Percentiles rank a stretch among this genome's conserved stretches.
Evolutionary conservation across 1,140 invertebrate species (phyloP).

Genomic region (Drosophila eugracilis): DNA sequence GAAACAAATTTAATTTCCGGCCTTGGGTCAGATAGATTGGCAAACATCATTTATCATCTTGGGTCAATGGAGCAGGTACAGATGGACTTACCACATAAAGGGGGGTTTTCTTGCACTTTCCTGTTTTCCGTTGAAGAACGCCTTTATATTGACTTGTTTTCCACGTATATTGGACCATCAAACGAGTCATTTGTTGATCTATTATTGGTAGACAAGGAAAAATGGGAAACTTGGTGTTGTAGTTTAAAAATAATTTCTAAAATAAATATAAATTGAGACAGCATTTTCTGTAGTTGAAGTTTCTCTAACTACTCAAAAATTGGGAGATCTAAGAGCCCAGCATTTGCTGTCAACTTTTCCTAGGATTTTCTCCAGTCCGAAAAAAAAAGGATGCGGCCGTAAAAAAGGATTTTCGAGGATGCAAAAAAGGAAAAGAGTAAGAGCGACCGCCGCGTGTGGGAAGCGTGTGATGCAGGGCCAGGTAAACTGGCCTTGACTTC

Average conservation of each 20-base stretch:
- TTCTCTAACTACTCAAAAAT: no score
- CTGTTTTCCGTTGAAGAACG: not conserved
- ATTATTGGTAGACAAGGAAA: no score
- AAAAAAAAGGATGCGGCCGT: constrained; percentile 8
- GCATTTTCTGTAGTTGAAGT: no score
- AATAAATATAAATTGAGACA: no score
- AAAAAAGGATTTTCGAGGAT: constrained; percentile 17
- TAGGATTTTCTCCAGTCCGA: constrained; percentile 2
- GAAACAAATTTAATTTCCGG: constrained; percentile 47
- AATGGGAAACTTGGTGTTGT: no score
- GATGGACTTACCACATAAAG: constrained; percentile 2
- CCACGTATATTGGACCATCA: constrained; percentile 37
- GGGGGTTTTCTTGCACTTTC: not conserved
- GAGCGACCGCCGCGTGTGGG: constrained; percentile 34
- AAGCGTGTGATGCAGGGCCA: constrained; percentile 37
- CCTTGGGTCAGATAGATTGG: constrained; percentile 22
- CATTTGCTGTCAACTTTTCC: constrained; percentile 9
- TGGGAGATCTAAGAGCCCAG: not conserved
- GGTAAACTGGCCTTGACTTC: constrained; percentile 44
- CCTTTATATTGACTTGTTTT: not conserved
- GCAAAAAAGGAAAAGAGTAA: constrained; percentile 33
- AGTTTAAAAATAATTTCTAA: constrained; percentile 8
- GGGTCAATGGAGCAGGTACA: constrained; percentile 3
- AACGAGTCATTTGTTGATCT: constrained; percentile 29
- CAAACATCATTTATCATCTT: constrained; percentile 41